Evolutionary conservation across 1,140 invertebrate species (phyloP).

Genomic region (Lordiphosa stackelbergi): DNA sequence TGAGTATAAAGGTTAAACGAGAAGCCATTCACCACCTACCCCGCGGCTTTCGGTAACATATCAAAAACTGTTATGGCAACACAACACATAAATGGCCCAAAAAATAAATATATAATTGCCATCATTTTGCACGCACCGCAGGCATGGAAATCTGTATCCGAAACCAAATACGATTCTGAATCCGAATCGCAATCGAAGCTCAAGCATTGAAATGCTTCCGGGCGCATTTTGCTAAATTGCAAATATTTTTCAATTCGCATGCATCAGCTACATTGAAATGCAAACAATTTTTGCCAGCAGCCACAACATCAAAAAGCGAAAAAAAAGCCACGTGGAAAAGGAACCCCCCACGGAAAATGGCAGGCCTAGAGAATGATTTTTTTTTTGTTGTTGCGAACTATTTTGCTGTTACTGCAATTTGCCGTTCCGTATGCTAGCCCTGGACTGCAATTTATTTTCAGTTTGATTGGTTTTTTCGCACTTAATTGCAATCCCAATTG

Average conservation of each 20-base stretch:
- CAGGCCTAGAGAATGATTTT: conserved; percentile 5
- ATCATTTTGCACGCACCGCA: conserved; percentile 60
- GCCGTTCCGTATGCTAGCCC: conserved; percentile 40
- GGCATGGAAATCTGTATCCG: conserved; percentile 26
- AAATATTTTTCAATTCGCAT: conserved; percentile 74
- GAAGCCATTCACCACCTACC: no score
- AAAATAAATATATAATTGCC: conserved; percentile 51
- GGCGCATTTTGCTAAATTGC: conserved; percentile 73
- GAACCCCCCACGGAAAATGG: neutral
- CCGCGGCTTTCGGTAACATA: no score
- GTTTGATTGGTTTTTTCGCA: conserved; percentile 62
- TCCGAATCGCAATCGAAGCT: conserved; percentile 30
- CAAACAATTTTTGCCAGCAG: conserved; percentile 68
- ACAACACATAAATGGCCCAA: conserved; percentile 1
- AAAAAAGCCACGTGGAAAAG: conserved; percentile 6
- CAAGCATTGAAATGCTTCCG: conserved; percentile 56
- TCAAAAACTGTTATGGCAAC: neutral
- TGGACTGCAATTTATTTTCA: conserved; percentile 60
- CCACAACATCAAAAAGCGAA: conserved; percentile 34
- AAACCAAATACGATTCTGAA: conserved; percentile 37
- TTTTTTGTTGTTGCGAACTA: conserved; percentile 1
- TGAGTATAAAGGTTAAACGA: no score
- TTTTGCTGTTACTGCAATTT: conserved; percentile 35
- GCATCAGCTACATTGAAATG: conserved; percentile 66
- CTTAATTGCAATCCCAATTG: conserved; percentile 57